A percentile compares a stretch with the other conserved stretches of the same genome.
Evolutionary conservation across 2,888 invertebrate genomes (phyloP).

Genomic region (Acanthoscelides obtectus): DNA sequence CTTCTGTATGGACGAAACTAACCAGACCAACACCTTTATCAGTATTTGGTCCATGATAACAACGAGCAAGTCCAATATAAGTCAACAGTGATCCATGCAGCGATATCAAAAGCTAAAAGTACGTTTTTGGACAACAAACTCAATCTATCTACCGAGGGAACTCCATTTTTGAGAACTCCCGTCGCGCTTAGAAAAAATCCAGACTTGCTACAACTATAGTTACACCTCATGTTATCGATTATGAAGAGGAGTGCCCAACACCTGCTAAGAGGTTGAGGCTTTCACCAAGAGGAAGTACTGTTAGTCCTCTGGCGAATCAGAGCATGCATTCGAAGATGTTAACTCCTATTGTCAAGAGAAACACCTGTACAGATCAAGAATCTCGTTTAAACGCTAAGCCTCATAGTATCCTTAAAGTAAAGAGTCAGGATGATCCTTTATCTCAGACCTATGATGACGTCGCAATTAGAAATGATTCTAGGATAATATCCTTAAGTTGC

Average conservation of each 20-base stretch:
- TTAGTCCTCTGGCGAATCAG: slow-evolving; percentile 11
- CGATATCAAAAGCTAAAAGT: slow-evolving; percentile 49
- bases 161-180: slow-evolving; percentile 61
- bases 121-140: slow-evolving; percentile 46
- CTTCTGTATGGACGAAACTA: slow-evolving; percentile 40
- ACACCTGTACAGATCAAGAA: slow-evolving; percentile 29
- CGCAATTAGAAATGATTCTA: not conserved
- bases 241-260: slow-evolving; percentile 20
- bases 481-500: not conserved
- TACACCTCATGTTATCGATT: slow-evolving; percentile 21
- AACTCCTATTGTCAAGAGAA: slow-evolving; percentile 54
- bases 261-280: slow-evolving; percentile 28
- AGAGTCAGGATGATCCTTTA: not conserved
- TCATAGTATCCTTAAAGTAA: slow-evolving; percentile 63
- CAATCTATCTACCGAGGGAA: slow-evolving; percentile 49
- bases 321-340: slow-evolving; percentile 43
- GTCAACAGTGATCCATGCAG: slow-evolving; percentile 48
- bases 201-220: slow-evolving; percentile 18
- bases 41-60: slow-evolving; percentile 50
- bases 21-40: slow-evolving; percentile 56
- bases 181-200: slow-evolving; percentile 34
- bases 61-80: slow-evolving; percentile 44
- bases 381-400: slow-evolving; percentile 47
- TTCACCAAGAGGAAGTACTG: slow-evolving; percentile 28
- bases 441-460: not conserved